Base-by-base conservation (phyloP, 2,797 vertebrate species). In the Acanthurus tractus region DNA sequence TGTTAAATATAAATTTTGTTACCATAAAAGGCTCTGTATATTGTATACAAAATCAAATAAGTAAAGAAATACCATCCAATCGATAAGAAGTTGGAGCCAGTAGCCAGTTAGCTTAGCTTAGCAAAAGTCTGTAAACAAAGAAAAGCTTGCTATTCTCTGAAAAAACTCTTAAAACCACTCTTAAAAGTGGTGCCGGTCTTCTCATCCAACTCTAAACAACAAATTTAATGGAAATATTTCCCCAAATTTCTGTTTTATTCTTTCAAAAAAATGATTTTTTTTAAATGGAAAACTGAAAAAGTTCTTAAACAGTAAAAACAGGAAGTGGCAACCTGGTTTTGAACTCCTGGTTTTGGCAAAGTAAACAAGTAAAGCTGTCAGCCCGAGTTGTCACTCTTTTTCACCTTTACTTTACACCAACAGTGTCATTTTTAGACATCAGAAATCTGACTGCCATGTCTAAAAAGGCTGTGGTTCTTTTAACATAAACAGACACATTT, bases 401-500 rank as follows among this genome's bases (percentile, higher is more conserved):
- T 66, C 1, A 29, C 1, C 46, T 29, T 25, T 17, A 15, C 15
- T 36, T 36, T 2, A 66, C 9, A 11, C 56, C 12, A 29, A 38
- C 22, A 38, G 4, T 1, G n/a, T 46, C 18, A 29, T 1, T 40
- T n/a, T 50, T 40, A 15, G 48, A n/a, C 36, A 63, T 29, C 34
- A 38, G 22, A 29, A 48, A 25, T 13, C 18, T 8, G 15, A 29
- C 74, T 58, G 36, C 25, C 57, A 9, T 63, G 70, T 67, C 70
- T 50, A 49, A 61, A 77, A 66, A 42, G 29, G 36, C 36, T 48
- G 50, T 18, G 11, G 50, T 10, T 83, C 77, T 79, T 71, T 78
- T 74, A 74, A 66, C 83, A 76, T 53, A 53, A 40, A 64, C 62
- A 58, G 42, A 45, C 67, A 59, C 68, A 74, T 84, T 63, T 84